Percentiles rank a stretch among this genome's conserved stretches.
phyloP scores from a whole-genome alignment of 2,797 vertebrate genomes.

The Microchirus variegatus region DNA sequence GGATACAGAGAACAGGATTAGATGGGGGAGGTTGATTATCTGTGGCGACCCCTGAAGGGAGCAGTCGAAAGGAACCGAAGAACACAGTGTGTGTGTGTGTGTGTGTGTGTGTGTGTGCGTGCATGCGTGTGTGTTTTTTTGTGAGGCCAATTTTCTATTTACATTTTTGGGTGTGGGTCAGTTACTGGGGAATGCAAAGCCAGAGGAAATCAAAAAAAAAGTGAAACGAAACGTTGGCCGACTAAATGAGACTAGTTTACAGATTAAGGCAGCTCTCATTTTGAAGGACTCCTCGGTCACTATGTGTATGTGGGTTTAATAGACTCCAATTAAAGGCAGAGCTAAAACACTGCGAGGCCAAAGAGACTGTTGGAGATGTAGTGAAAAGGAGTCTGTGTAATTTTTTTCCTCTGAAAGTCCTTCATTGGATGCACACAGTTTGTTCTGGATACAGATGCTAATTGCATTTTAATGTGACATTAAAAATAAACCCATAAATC shows the following conservation, averaged over 20 bases:
- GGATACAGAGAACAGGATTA: too few relatives aligned
- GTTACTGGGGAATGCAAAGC: conserved; percentile 13
- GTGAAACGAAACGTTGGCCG: conserved; percentile 15
- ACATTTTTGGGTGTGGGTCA: conserved; percentile 8
- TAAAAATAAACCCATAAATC: conserved; percentile 84
- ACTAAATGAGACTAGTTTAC: conserved; percentile 24
- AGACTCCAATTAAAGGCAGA: conserved; percentile 58
- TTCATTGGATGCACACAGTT: conserved; percentile 76
- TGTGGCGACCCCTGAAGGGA: too few relatives aligned
- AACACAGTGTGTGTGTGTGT: too few relatives aligned
- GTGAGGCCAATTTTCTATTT: background rate
- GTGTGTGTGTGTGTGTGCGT: background rate
- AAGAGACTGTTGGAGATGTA: conserved; percentile 46
- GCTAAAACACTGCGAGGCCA: conserved; percentile 48
- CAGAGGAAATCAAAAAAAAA: conserved; percentile 21
- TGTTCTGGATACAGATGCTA: conserved; percentile 82
- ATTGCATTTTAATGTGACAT: conserved; percentile 86
- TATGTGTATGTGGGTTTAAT: conserved; percentile 61
- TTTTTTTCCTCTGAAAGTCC: conserved; percentile 61
- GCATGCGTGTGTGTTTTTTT: background rate
- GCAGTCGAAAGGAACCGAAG: too few relatives aligned
- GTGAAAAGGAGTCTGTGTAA: conserved; percentile 50
- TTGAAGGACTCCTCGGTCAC: conserved; percentile 34
- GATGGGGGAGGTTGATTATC: too few relatives aligned
- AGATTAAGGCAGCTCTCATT: conserved; percentile 11